Base-by-base conservation (phyloP, 2,888 invertebrate species). In the Aradus depressus region DNA sequence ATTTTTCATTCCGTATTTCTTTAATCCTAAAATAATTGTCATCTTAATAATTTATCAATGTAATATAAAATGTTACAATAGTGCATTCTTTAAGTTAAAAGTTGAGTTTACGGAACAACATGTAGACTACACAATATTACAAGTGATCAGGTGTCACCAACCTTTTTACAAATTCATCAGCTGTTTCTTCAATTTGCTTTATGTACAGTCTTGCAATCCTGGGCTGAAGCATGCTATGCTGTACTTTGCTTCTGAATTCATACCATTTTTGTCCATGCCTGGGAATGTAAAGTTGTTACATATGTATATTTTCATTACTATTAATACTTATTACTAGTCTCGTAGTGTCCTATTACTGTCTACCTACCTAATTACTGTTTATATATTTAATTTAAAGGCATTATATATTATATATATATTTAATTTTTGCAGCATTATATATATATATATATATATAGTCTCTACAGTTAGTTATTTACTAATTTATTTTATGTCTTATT, bases 231-330 rank as follows among this genome's bases (percentile, higher is more conserved):
- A 88, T 81, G 18, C 83, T 79, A 61, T 82, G 78, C 44, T 87
- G 85, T 4, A 86, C 84, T 63, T 81, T 84, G 4, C 79, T 77
- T 41, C 88, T 73, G 58, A 87, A 80, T 44, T 78, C 75, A 62
- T 84, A 78, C 88, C 88, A 88, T 10, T 80, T 79, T 56, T 85
- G 81, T 2, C 87, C 88, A 62, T 88, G 86, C 0, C 88, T 88
- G 44, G 38, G n/a, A n/a, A n/a, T n/a, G n/a, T n/a, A n/a, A n/a
- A n/a, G n/a, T n/a, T n/a, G n/a, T n/a, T n/a, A n/a, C n/a, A n/a
- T n/a, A n/a, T n/a, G n/a, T n/a, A n/a, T n/a, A n/a, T n/a, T n/a
- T n/a, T n/a, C n/a, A n/a, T n/a, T n/a, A n/a, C n/a, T n/a, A n/a
- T n/a, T n/a, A n/a, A n/a, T n/a, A n/a, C n/a, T n/a, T n/a, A n/a